A percentile compares a stretch with the other conserved stretches of the same genome.
These are phyloP conservation scores for Hippasteria phrygiana DNA, from an alignment of 53 echinoderm and acorn worm genomes.

Conservation along the genomic window DNA sequence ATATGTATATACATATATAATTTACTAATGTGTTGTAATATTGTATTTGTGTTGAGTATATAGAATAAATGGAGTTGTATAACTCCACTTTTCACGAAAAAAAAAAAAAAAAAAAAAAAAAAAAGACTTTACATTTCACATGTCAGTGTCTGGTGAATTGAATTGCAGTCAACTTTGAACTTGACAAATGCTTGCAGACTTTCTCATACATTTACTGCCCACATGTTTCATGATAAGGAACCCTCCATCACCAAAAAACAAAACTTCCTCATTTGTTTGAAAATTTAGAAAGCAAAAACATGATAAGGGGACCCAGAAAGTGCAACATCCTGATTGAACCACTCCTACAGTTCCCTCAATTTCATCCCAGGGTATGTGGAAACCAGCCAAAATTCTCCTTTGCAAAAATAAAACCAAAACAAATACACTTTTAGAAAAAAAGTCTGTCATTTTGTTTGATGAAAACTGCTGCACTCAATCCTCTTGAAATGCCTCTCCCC, in stretches of 20 bases:
- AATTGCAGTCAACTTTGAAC: neutral
- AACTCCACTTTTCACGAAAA: no score
- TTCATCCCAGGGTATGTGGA: neutral
- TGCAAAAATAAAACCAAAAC: neutral
- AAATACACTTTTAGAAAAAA: neutral
- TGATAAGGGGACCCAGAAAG: neutral
- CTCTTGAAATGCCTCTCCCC: neutral
- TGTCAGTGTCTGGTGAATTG: no score
- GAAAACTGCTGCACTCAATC: conserved; percentile 31
- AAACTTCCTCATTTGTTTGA: conserved; percentile 1
- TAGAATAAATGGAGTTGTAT: no score
- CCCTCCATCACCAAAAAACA: neutral
- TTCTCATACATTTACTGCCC: neutral
- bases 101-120: no score
- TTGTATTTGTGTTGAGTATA: no score
- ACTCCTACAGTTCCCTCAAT: neutral
- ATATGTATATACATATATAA: no score
- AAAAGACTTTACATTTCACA: no score
- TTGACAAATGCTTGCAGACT: neutral
- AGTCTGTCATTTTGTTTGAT: conserved; percentile 1
- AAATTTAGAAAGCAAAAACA: neutral
- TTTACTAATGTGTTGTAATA: no score
- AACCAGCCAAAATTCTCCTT: neutral
- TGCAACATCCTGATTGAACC: neutral
- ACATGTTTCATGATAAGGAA: conserved; percentile 1